A percentile compares a stretch with the other conserved stretches of the same genome.
Evolutionary conservation across 1,140 invertebrate genomes (phyloP).

Genomic region (Uloborus diversus): DNA sequence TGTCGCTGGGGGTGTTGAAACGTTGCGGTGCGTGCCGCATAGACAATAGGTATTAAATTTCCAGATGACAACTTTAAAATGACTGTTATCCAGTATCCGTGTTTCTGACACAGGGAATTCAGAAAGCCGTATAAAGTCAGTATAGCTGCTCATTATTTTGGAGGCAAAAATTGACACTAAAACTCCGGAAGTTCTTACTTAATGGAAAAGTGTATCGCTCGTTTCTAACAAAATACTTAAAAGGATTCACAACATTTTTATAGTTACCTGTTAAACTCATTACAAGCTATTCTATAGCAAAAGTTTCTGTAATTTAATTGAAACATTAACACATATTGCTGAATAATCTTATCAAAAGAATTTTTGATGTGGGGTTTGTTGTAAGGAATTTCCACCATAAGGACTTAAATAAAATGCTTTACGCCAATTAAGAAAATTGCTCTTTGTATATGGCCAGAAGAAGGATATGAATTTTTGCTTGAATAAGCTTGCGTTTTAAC

Average conservation of each 20-base stretch:
- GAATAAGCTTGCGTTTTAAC: too few relatives aligned
- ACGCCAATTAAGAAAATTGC: too few relatives aligned
- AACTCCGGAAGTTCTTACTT: not conserved
- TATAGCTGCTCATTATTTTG: not conserved
- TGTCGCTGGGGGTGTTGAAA: not conserved
- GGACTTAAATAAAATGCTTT: too few relatives aligned
- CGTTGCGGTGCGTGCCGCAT: not conserved
- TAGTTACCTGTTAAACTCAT: too few relatives aligned
- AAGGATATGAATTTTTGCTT: too few relatives aligned
- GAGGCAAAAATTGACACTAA: not conserved
- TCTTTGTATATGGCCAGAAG: too few relatives aligned
- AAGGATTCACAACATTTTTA: not conserved
- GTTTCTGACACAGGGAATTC: not conserved
- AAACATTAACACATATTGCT: too few relatives aligned
- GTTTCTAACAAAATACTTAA: not conserved
- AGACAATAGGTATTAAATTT: not conserved
- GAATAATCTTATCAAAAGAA: too few relatives aligned
- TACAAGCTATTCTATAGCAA: too few relatives aligned
- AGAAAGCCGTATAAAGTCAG: not conserved
- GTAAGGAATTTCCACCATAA: too few relatives aligned
- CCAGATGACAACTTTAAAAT: not conserved
- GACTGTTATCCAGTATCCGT: not conserved
- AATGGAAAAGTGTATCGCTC: not conserved
- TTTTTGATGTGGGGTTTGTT: too few relatives aligned
- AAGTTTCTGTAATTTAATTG: too few relatives aligned